These are phyloP conservation scores for Hemistola chrysoprasaria DNA, from an alignment of 2,888 invertebrate species.

Conservation along the genomic window DNA sequence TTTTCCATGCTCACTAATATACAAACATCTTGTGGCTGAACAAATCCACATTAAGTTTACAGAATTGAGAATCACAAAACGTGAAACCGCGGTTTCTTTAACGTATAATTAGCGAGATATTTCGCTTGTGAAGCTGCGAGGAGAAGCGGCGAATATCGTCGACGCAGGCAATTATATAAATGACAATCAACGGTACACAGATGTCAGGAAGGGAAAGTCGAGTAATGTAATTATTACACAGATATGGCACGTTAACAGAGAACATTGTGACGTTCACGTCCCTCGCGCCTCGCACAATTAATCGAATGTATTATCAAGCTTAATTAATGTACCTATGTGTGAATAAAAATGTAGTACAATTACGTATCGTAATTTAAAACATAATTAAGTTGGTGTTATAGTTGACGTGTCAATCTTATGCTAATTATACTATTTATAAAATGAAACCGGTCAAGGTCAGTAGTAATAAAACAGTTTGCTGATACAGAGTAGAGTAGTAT, in stretches of 20 bases:
- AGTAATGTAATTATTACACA: constrained; percentile 66
- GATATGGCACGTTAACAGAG: constrained; percentile 57
- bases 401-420: constrained; percentile 6
- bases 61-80: constrained; percentile 15
- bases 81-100: constrained; percentile 20
- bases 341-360: constrained; percentile 13
- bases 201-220: constrained; percentile 67
- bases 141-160: constrained; percentile 23
- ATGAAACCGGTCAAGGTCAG: too few species aligned
- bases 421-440: too few species aligned
- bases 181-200: constrained; percentile 69
- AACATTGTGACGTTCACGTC: constrained; percentile 40
- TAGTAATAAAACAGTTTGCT: too few species aligned
- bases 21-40: constrained; percentile 9
- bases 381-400: constrained; percentile 3
- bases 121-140: constrained; percentile 7
- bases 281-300: constrained; percentile 37
- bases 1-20: too few species aligned
- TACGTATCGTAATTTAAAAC: constrained; percentile 3
- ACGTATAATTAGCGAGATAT: constrained; percentile 20
- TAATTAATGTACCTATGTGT: constrained; percentile 12
- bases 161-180: constrained; percentile 68
- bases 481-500: too few species aligned
- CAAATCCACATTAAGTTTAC: constrained; percentile 14
- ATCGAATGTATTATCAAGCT: constrained; percentile 25